These are phyloP conservation scores for Dastarcus helophoroides DNA, from an alignment of 2,888 invertebrate genomes.

Conservation along the genomic window DNA sequence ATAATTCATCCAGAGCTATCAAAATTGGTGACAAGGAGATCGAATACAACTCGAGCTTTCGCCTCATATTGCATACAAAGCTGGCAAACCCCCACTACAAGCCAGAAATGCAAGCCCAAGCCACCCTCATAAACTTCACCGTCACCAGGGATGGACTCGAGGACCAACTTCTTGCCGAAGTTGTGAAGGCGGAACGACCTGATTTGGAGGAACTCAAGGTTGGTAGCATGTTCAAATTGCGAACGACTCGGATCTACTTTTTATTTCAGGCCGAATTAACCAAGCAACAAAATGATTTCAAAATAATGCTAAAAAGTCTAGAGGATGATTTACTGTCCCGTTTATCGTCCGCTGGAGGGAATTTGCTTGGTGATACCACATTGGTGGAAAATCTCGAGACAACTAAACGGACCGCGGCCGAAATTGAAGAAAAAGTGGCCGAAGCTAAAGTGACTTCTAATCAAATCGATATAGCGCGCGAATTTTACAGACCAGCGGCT, in stretches of 20 bases:
- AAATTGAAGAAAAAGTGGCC: slow-evolving; percentile 85
- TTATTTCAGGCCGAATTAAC: slow-evolving; percentile 68
- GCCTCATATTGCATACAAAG: slow-evolving; percentile 86
- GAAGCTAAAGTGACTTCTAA: slow-evolving; percentile 87
- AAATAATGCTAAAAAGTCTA: slow-evolving; percentile 82
- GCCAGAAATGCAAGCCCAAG: slow-evolving; percentile 97
- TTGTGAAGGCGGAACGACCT: slow-evolving; percentile 92
- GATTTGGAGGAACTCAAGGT: slow-evolving; percentile 87
- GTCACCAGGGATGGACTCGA: slow-evolving; percentile 93
- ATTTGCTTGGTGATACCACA: slow-evolving; percentile 88
- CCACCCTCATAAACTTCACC: slow-evolving; percentile 92
- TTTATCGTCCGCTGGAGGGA: slow-evolving; percentile 83
- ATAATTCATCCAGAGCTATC: slow-evolving; percentile 75
- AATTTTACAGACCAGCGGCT: slow-evolving; percentile 78
- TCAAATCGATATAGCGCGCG: slow-evolving; percentile 87
- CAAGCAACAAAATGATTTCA: slow-evolving; percentile 93
- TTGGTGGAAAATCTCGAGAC: slow-evolving; percentile 93
- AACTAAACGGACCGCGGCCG: slow-evolving; percentile 90
- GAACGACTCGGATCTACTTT: not conserved
- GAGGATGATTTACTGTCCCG: slow-evolving; percentile 89
- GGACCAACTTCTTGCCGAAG: slow-evolving; percentile 91
- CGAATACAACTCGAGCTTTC: slow-evolving; percentile 79
- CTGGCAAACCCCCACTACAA: slow-evolving; percentile 95
- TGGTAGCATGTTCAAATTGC: no score
- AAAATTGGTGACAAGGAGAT: slow-evolving; percentile 96